Conservation (phyloP, 2,888 invertebrate species). For the Papilio elwesi region DNA sequence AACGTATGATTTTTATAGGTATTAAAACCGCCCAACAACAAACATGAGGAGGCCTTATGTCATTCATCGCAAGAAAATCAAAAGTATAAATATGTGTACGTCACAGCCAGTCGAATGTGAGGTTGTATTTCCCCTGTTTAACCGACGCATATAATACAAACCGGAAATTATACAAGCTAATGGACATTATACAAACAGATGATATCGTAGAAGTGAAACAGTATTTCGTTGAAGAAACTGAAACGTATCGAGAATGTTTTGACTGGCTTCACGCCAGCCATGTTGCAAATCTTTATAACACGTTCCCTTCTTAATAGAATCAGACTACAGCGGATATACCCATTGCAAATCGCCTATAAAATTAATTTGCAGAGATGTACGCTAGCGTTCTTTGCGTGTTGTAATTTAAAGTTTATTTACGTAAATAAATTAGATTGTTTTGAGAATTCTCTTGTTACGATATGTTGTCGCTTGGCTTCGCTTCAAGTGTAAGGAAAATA, state of each 20-base stretch:
- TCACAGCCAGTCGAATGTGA: neutral
- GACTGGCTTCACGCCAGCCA: conserved; percentile 25
- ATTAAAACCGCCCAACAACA: too few relatives aligned
- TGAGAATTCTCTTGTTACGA: neutral
- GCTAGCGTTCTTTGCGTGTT: neutral
- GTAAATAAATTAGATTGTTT: conserved; percentile 18
- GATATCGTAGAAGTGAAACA: neutral
- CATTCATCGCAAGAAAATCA: conserved; percentile 8
- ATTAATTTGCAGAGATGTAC: neutral
- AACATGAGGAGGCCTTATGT: too few relatives aligned
- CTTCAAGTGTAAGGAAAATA: neutral
- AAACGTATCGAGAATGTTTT: conserved; percentile 1
- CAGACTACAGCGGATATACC: conserved; percentile 1
- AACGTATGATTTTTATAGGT: too few relatives aligned
- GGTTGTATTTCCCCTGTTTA: neutral
- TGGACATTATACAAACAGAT: neutral
- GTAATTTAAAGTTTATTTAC: neutral
- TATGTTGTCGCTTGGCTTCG: neutral
- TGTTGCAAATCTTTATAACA: conserved; percentile 13
- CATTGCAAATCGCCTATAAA: neutral
- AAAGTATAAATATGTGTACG: neutral
- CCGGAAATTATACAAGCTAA: neutral
- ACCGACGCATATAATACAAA: neutral
- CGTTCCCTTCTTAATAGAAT: neutral
- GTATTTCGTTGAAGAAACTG: conserved; percentile 18